Evolutionary conservation across 2,113 vertebrate species (phyloP).

Genomic region (Elachura formosa): DNA sequence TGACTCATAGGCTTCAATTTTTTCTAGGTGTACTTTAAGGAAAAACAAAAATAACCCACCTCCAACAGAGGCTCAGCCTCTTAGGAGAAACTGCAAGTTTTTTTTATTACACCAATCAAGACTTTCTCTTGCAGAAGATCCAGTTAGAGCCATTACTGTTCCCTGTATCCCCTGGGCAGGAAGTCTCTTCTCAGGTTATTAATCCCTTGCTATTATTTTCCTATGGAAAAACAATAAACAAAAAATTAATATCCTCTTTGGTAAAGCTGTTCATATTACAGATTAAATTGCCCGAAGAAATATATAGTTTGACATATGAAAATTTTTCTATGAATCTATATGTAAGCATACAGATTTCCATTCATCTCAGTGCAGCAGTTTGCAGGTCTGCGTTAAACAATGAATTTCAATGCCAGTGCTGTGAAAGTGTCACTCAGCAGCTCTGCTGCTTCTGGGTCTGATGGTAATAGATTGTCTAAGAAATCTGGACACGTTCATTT

Average conservation of each 20-base stretch:
- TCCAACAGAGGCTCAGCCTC: background rate
- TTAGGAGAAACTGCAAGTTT: background rate
- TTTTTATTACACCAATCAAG: background rate
- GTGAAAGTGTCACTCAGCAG: background rate
- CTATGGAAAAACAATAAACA: conserved; percentile 1
- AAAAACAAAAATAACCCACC: background rate
- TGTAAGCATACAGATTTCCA: background rate
- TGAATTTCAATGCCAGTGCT: conserved; percentile 15
- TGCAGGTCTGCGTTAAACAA: background rate
- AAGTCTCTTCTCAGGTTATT: background rate
- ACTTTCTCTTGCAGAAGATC: background rate
- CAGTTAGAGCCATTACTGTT: background rate
- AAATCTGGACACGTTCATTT: conserved; percentile 54
- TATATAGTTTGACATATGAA: background rate
- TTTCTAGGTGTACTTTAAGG: conserved; percentile 9
- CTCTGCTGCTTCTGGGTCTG: background rate
- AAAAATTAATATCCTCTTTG: background rate
- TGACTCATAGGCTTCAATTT: background rate
- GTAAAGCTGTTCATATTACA: background rate
- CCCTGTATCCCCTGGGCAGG: background rate
- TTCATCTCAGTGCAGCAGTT: background rate
- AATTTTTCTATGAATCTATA: background rate
- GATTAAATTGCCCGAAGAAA: background rate
- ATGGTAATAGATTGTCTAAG: conserved; percentile 51
- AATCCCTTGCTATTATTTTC: background rate